Evolutionary conservation across 2,113 vertebrate species (phyloP), one percentile per base, ranked within the genome.

Genomic region (Riparia riparia): DNA sequence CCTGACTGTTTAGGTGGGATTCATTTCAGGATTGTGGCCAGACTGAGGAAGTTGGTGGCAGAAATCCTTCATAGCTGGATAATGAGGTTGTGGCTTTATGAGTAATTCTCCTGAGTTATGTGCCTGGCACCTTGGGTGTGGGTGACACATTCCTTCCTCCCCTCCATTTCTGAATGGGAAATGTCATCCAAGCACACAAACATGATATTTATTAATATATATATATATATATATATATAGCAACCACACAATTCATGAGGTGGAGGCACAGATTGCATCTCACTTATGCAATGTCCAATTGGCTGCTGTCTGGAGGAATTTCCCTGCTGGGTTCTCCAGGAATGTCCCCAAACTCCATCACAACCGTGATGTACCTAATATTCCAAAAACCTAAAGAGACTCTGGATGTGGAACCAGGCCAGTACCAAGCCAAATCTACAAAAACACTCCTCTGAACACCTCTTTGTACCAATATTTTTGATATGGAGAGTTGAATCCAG

Each of bases 101-200:
- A 97, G 71, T 92, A 93, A 96, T 93, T 71, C 84, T 54, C 54
- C 86, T 90, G 90, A 96, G 76, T 94, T 95, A 86, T 51, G 60
- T 8, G 5, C 90, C 68, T n/a, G 19, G 44, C 56, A 77, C 72
- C 74, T 73, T 73, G 90, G 60, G 31, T 70, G 90, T 86, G 85
- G 90, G 87, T 89, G 85, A 91, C 47, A 63, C 39, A 3, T 92
- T 96, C 79, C 32, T 85, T 94, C 82, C 64, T 73, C 25, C 54
- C 82, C 82, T 88, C 68, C 39, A 57, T 71, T 91, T 91, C 14
- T 72, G 74, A 94, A 91, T 34, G 68, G 47, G 84, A 94, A 95
- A 97, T 94, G 90, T 61, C 87, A 94, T 77, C 85, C 82, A 85
- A 91, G 47, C 32, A 53, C 42, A 77, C 20, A 91, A 89, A 91